Evolutionary conservation across 2,888 invertebrate genomes (phyloP), one percentile per base, ranked within the genome.

Genomic region (Leptopilina drosophilae): DNA sequence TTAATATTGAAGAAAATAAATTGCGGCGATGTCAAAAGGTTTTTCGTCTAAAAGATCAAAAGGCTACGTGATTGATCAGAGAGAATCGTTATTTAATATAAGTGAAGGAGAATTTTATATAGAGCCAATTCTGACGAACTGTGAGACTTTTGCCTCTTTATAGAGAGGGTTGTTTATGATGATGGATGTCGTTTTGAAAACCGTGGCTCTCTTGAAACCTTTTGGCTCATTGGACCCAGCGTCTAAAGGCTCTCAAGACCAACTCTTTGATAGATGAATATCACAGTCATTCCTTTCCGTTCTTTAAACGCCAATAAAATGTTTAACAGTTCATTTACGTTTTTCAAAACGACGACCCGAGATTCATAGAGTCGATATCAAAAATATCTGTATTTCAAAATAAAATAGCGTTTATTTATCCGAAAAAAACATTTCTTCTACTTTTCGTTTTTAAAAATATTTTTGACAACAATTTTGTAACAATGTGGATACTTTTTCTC

Each of bases 101-200:
- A 62, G 20, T 62, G 33, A 62, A 62, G 26, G 56, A 11, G 73
- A 33, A 9, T 73, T 73, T 26, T 56, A 73, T 49, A 49, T 11
- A 33, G 56, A n/a, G n/a, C 56, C 73, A 56, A 53, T 73, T 33
- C 73, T 33, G 33, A 26, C 40, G 73, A 73, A 7, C 56, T 73
- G 8, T 42, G 40, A 73, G 73, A 73, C 53, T 56, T 56, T 56
- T 11, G 9, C 73, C 73, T 33, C 73, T 53, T 62, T 9, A 33
- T 33, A 33, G 33, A 56, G 73, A 73, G 40, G 33, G 73, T 73
- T 73, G 53, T 53, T 73, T 73, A 73, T 56, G 56, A 73, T 73
- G 73, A 73, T 73, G 56, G 73, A 73, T 73, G 73, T 56, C 15
- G 56, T 73, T 73, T 56, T 73, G 73, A 73, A 49, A 56, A 73